These are phyloP conservation scores for Hippopotamus amphibius DNA, from an alignment of 2,113 vertebrate genomes.

Conservation along the genomic window DNA sequence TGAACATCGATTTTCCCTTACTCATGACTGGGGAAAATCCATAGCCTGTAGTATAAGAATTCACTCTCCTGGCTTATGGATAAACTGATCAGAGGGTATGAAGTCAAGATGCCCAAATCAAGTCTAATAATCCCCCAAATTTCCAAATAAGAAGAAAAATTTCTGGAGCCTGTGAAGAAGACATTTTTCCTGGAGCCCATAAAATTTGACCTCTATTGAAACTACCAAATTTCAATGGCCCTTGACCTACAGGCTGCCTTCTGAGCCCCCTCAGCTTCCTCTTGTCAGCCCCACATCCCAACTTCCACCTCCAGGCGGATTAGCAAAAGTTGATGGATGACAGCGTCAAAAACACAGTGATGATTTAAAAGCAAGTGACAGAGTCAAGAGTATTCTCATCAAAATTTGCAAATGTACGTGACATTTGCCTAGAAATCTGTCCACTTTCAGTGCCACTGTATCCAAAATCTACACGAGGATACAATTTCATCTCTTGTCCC, in stretches of 20 bases:
- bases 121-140: background rate
- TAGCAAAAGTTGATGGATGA: constrained; percentile 12
- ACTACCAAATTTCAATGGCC: background rate
- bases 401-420: background rate
- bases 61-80: background rate
- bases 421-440: background rate
- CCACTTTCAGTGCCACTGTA: background rate
- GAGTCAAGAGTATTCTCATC: background rate
- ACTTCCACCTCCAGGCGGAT: background rate
- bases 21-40: background rate
- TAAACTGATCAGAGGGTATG: background rate
- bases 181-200: background rate
- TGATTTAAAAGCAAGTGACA: constrained; percentile 57
- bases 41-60: background rate
- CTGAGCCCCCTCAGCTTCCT: background rate
- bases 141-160: background rate
- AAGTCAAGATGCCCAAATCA: background rate
- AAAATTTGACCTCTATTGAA: background rate
- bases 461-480: background rate
- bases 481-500: background rate
- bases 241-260: background rate
- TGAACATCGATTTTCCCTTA: background rate
- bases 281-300: background rate
- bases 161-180: background rate
- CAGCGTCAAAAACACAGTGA: background rate